Conservation (phyloP, 1,140 invertebrate genomes). For the Polypedilum pembai region DNA sequence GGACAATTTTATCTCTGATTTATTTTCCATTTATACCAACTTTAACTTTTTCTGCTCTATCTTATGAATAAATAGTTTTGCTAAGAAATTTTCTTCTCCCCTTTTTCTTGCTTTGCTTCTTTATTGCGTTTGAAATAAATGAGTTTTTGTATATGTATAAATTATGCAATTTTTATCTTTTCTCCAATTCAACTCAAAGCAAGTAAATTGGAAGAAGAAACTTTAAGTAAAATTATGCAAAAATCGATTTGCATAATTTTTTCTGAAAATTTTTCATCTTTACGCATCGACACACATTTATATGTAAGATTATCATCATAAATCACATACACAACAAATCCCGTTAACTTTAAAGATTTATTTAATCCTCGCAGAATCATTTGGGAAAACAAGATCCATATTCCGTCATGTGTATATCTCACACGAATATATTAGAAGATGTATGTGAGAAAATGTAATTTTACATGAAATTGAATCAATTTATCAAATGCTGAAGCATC, state of each 20-base stretch:
- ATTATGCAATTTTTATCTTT: constrained; percentile 19
- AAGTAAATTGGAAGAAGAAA: not conserved
- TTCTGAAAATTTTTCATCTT: not conserved
- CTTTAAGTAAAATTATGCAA: not conserved
- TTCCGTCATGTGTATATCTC: not conserved
- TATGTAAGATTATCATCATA: constrained; percentile 15
- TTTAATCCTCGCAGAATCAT: not conserved
- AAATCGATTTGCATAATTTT: not conserved
- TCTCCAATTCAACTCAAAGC: not conserved
- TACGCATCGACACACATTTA: constrained; percentile 4
- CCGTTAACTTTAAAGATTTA: constrained; percentile 18
- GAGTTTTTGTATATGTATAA: constrained; percentile 1
- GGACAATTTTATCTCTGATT: constrained; percentile 13
- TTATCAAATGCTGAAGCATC: constrained; percentile 17
- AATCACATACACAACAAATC: not conserved
- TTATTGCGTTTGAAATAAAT: constrained; percentile 13
- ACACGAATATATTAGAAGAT: not conserved
- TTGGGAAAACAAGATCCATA: constrained; percentile 1
- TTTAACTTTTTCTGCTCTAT: not conserved
- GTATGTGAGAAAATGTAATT: constrained; percentile 19
- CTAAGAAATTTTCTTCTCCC: too few species aligned
- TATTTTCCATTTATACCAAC: not conserved
- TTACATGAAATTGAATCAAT: constrained; percentile 19
- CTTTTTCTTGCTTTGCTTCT: too few species aligned
- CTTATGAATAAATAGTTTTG: too few species aligned